A percentile compares a stretch with the other conserved stretches of the same genome.
These are phyloP conservation scores for Protodeltote pygarga DNA, from an alignment of 2,888 invertebrate species.

Conservation along the genomic window DNA sequence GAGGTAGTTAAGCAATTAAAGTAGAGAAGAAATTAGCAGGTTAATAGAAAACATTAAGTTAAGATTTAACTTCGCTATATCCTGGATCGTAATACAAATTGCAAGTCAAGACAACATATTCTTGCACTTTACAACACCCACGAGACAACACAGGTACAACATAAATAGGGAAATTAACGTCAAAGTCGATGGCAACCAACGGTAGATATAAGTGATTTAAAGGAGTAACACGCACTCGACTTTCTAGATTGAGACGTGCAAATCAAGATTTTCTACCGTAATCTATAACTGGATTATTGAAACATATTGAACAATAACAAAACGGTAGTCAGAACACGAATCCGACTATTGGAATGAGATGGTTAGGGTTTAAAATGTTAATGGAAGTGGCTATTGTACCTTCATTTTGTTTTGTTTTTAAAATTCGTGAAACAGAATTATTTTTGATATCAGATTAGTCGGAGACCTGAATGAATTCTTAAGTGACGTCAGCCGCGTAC, in stretches of 20 bases:
- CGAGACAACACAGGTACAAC: conserved; percentile 1
- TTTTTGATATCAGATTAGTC: not conserved
- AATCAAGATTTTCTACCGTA: conserved; percentile 72
- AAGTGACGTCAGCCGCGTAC: no score
- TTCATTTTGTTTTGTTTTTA: not conserved
- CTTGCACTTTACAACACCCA: conserved; percentile 10
- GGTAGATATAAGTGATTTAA: conserved; percentile 50
- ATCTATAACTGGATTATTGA: conserved; percentile 82
- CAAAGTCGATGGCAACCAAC: conserved; percentile 35
- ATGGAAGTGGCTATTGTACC: conserved; percentile 52
- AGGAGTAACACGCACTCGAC: conserved; percentile 61
- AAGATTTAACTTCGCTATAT: no score
- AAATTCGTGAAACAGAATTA: not conserved
- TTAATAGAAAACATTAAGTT: no score
- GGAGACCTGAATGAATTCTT: no score
- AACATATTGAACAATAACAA: conserved; percentile 85
- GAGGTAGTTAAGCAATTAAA: no score
- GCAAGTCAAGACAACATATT: not conserved
- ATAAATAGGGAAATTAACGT: conserved; percentile 38
- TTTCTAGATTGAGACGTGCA: conserved; percentile 69
- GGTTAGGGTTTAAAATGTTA: conserved; percentile 26
- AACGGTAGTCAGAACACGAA: conserved; percentile 81
- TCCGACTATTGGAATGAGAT: conserved; percentile 61
- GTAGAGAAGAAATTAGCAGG: no score
- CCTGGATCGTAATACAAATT: no score